phyloP scores from a whole-genome alignment of 35 echinoderm and acorn worm species.

The Lytechinus pictus region DNA sequence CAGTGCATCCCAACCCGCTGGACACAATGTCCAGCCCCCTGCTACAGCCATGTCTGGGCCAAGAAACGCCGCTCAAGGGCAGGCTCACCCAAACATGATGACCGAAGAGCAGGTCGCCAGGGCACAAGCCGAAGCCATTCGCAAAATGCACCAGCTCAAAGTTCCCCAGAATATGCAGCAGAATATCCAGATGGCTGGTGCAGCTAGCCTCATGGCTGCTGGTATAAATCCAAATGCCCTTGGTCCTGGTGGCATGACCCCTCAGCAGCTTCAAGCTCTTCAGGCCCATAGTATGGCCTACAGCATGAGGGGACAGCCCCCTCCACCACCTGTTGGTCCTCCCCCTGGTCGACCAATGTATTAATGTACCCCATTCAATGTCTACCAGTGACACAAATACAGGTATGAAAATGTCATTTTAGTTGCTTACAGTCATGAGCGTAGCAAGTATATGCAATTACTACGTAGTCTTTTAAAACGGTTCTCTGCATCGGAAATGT shows the following conservation, averaged over 20 bases:
- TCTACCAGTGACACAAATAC: not conserved
- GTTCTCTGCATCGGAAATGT: not conserved
- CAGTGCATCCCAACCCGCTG: not conserved
- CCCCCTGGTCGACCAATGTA: not conserved
- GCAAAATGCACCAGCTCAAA: not conserved
- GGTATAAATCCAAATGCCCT: not conserved
- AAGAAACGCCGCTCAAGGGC: not conserved
- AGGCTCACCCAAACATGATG: no score
- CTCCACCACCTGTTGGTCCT: constrained; percentile 36
- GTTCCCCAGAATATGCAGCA: not conserved
- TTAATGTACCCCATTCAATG: not conserved
- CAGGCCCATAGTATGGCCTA: constrained; percentile 38
- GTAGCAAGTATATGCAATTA: not conserved
- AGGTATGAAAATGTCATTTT: not conserved
- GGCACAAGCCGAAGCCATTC: constrained; percentile 35
- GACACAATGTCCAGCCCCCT: not conserved
- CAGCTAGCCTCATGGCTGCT: constrained; percentile 32
- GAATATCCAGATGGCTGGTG: constrained; percentile 52
- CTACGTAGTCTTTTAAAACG: not conserved
- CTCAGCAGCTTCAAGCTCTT: constrained; percentile 18
- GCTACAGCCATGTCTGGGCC: not conserved
- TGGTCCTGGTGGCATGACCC: constrained; percentile 18
- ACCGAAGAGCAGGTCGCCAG: constrained; percentile 27
- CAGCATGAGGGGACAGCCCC: constrained; percentile 35
- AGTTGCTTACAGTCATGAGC: not conserved